Evolutionary conservation across 2,797 vertebrate species (phyloP).

Genomic region (Esox lucius): DNA sequence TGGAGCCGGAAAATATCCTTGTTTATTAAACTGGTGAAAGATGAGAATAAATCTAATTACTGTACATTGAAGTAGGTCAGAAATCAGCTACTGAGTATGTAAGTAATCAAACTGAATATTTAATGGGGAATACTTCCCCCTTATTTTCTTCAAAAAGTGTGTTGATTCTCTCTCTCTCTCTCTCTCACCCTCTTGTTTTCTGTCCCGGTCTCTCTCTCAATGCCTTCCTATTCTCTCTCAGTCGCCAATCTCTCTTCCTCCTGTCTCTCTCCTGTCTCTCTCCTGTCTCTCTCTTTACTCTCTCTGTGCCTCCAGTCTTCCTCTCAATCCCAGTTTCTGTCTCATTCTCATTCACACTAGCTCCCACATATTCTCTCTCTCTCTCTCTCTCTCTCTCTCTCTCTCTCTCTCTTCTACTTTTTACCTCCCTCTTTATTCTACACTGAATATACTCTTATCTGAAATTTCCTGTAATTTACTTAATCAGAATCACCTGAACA

Average conservation of each 20-base stretch:
- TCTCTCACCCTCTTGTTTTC: not conserved
- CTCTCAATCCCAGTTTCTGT: too few species aligned
- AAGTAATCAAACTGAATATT: conserved; percentile 73
- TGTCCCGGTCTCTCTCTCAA: not conserved
- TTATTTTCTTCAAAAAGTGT: conserved; percentile 35
- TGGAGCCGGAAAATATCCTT: conserved; percentile 55
- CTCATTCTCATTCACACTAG: too few species aligned
- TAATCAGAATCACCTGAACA: conserved; percentile 90
- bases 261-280: too few species aligned
- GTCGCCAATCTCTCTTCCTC: too few species aligned
- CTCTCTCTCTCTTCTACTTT: conserved; percentile 32
- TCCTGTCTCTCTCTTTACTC: too few species aligned
- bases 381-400: conserved; percentile 1
- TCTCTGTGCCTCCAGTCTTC: too few species aligned
- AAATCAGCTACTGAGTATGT: conserved; percentile 59
- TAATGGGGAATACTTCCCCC: conserved; percentile 52
- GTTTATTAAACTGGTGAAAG: conserved; percentile 70
- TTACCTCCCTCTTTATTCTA: conserved; percentile 13
- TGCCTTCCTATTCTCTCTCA: too few species aligned
- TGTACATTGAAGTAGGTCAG: conserved; percentile 72
- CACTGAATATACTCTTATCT: conserved; percentile 21
- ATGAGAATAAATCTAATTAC: conserved; percentile 69
- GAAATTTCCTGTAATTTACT: conserved; percentile 56
- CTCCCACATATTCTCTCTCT: conserved; percentile 6
- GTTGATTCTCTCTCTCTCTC: not conserved